Percentiles rank a stretch among this genome's conserved stretches.
Evolutionary conservation across 2,888 invertebrate species (phyloP).

Genomic region (Patella depressa): DNA sequence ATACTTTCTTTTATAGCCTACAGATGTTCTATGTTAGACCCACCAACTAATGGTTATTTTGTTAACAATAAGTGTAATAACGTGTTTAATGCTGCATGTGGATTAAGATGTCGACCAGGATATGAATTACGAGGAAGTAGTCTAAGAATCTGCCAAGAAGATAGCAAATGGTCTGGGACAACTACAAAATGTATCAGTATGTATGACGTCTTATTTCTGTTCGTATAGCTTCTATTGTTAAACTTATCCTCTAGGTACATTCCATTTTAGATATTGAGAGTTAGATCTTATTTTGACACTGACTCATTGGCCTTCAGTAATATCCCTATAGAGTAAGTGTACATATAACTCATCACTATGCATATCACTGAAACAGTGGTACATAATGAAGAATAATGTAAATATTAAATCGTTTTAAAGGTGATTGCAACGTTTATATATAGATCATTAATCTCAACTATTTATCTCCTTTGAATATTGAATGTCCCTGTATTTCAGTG

Average conservation of each 20-base stretch:
- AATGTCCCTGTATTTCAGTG: conserved; percentile 71
- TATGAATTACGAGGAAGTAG: conserved; percentile 74
- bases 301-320: background rate
- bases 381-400: no score
- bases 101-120: conserved; percentile 79
- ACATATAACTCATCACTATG: no score
- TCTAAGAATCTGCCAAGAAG: conserved; percentile 77
- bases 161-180: conserved; percentile 80
- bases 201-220: conserved; percentile 41
- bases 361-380: no score
- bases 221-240: background rate
- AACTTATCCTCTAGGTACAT: no score
- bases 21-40: conserved; percentile 75
- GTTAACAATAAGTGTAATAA: conserved; percentile 78
- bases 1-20: conserved; percentile 43
- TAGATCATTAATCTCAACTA: background rate
- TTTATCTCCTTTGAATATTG: background rate
- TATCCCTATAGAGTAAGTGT: no score
- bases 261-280: no score
- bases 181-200: conserved; percentile 77
- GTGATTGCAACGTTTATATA: no score
- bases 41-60: conserved; percentile 79
- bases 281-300: background rate
- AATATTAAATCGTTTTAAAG: no score
- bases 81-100: conserved; percentile 81